Evolutionary conservation across 2,113 vertebrate genomes (phyloP).

Genomic region (Scortum barcoo): DNA sequence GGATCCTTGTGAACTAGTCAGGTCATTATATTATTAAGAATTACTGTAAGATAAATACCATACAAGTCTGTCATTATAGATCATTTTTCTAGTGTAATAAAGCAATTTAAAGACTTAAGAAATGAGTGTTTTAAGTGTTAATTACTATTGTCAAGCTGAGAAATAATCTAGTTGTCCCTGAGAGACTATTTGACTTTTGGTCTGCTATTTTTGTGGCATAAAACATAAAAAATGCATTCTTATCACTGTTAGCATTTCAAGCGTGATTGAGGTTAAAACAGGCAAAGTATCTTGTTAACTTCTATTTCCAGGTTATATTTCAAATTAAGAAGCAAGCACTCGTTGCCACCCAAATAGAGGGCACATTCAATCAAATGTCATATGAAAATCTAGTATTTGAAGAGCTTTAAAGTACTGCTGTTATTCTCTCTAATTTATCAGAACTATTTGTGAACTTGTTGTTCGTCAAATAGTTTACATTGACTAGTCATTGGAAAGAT

Average conservation of each 20-base stretch:
- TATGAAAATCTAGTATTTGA: neutral
- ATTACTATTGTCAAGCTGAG: constrained; percentile 10
- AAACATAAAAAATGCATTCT: neutral
- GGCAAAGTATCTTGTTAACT: neutral
- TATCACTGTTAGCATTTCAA: neutral
- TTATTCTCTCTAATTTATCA: neutral
- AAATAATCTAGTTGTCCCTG: constrained; percentile 5
- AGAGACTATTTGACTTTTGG: neutral
- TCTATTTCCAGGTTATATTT: constrained; percentile 14
- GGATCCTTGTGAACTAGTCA: neutral
- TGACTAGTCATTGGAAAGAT: constrained; percentile 37
- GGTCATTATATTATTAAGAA: neutral
- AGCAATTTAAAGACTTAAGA: constrained; percentile 3
- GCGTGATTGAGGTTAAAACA: neutral
- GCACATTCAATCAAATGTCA: constrained; percentile 24
- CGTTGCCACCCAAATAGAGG: neutral
- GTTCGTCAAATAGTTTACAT: constrained; percentile 56
- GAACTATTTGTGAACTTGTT: constrained; percentile 34
- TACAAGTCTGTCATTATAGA: neutral
- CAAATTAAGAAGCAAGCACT: neutral
- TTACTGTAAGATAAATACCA: neutral
- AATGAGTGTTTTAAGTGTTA: neutral
- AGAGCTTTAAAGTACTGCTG: constrained; percentile 1
- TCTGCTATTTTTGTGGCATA: constrained; percentile 10
- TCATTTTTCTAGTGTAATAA: constrained; percentile 8